These are phyloP conservation scores for Eupithecia insigniata DNA, from an alignment of 2,888 invertebrate species.

Conservation along the genomic window DNA sequence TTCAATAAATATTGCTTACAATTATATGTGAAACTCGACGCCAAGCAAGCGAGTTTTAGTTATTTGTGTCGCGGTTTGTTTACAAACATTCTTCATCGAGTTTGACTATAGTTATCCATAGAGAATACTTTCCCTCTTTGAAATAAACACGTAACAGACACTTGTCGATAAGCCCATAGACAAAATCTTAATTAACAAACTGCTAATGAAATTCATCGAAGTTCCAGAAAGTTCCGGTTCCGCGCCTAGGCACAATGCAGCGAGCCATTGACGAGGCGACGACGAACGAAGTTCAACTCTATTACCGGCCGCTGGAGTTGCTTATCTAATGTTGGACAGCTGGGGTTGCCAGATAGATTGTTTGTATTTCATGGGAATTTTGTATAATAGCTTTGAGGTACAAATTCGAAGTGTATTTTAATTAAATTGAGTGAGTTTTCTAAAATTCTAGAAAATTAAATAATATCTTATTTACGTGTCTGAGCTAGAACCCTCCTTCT, in stretches of 20 bases:
- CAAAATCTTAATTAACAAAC: slow-evolving; percentile 36
- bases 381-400: not conserved
- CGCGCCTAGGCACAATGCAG: slow-evolving; percentile 29
- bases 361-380: not conserved
- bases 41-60: no score
- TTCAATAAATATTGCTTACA: no score
- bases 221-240: slow-evolving; percentile 25
- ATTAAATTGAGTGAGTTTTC: no score
- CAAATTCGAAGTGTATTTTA: not conserved
- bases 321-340: slow-evolving; percentile 12
- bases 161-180: slow-evolving; percentile 23
- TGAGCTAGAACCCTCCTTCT: no score
- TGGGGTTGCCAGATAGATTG: slow-evolving; percentile 17
- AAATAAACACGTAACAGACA: not conserved
- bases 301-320: slow-evolving; percentile 34
- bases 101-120: no score
- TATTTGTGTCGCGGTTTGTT: no score
- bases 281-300: slow-evolving; percentile 39
- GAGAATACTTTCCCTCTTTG: not conserved
- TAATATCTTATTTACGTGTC: no score
- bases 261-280: slow-evolving; percentile 20
- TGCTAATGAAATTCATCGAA: slow-evolving; percentile 35
- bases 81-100: no score
- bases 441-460: no score
- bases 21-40: no score